Conservation (phyloP, 2,888 invertebrate species). For the Andrena praecox region DNA sequence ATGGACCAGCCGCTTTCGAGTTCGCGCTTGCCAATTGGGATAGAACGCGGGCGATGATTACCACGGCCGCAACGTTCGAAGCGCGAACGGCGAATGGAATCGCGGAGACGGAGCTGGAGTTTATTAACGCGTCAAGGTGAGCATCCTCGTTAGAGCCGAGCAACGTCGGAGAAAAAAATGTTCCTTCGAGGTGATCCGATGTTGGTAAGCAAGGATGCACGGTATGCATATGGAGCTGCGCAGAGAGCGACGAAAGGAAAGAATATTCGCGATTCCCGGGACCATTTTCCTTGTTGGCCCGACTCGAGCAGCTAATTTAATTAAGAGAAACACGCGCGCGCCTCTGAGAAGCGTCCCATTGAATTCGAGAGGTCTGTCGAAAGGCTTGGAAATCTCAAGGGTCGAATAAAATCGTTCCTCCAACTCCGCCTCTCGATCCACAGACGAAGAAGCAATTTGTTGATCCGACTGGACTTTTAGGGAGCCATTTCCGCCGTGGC, state of each 20-base stretch:
- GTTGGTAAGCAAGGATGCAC: background rate
- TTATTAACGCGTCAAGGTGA: conserved; percentile 71
- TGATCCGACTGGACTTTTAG: conserved; percentile 46
- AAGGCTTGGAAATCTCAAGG: conserved; percentile 19
- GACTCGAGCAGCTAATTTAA: too few relatives aligned
- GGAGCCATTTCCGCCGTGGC: conserved; percentile 37
- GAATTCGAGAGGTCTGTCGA: conserved; percentile 14
- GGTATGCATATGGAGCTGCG: background rate
- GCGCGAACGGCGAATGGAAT: conserved; percentile 29
- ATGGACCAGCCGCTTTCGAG: background rate
- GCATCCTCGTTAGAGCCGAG: conserved; percentile 69
- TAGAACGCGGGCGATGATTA: conserved; percentile 21
- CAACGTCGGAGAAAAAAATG: conserved; percentile 56
- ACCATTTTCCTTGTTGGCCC: background rate
- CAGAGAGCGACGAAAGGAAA: background rate
- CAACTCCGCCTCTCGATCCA: conserved; percentile 6
- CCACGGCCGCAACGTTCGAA: conserved; percentile 26
- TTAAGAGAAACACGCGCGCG: background rate
- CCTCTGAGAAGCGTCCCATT: conserved; percentile 20
- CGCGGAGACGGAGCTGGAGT: conserved; percentile 36
- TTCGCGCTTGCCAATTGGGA: background rate
- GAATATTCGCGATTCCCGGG: background rate
- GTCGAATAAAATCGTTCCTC: conserved; percentile 47
- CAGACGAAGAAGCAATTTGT: conserved; percentile 60
- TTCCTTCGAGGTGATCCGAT: conserved; percentile 45